Percentiles rank a stretch among this genome's conserved stretches.
Conservation (phyloP, 2,113 vertebrate genomes). For the Micromys minutus region DNA sequence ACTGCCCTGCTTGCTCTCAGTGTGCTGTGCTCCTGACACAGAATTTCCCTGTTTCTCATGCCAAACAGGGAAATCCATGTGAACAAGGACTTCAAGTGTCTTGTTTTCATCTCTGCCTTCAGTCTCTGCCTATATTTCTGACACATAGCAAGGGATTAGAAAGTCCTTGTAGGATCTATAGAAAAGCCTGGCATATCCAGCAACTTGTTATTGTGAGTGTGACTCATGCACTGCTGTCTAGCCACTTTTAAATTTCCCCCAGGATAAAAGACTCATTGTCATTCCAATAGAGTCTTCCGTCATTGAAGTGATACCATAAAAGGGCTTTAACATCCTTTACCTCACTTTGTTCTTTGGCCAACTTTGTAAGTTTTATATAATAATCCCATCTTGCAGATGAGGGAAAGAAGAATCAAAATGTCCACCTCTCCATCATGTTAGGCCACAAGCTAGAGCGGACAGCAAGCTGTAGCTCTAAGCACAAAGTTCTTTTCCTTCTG, state of each 20-base stretch:
- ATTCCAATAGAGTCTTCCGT: not conserved
- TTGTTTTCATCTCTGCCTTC: not conserved
- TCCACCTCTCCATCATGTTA: not conserved
- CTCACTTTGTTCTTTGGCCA: not conserved
- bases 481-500: not conserved
- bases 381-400: not conserved
- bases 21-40: rapidly evolving
- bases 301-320: not conserved
- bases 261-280: not conserved
- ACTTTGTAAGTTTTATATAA: not conserved
- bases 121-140: not conserved
- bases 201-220: not conserved
- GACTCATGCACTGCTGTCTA: too few species aligned
- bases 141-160: not conserved
- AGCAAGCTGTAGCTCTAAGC: not conserved
- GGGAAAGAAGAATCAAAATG: not conserved
- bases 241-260: not conserved
- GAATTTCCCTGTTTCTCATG: not conserved
- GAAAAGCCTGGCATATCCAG: not conserved
- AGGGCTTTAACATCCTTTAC: not conserved
- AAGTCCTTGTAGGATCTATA: not conserved
- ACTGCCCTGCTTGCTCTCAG: not conserved
- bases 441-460: not conserved
- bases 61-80: not conserved
- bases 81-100: not conserved